Evolutionary conservation across 2,797 vertebrate genomes (phyloP), one percentile per base, ranked within the genome.

Genomic region (Chelmon rostratus): DNA sequence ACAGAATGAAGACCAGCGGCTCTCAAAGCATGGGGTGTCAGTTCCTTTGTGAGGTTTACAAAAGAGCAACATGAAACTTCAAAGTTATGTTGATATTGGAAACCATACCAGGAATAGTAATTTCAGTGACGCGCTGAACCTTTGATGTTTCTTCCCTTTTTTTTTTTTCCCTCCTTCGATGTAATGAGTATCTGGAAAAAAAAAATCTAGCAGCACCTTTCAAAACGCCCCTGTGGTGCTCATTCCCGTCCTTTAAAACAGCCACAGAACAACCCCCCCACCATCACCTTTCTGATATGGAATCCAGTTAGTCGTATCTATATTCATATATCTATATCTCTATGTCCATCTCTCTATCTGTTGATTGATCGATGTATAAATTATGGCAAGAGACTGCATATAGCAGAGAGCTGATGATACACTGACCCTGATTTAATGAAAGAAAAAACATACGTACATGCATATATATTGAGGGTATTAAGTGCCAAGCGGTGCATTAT

Each of bases 31-130:
- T 1, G 28, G 53, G 42, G 79, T 85, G 89, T 86, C 89, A 71
- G 84, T 73, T 88, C 86, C 81, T 88, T 86, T 92, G 91, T 92
- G 89, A 84, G 85, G 61, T 88, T 91, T 90, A 93, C 88, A 90
- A 92, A 93, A 92, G 91, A 91, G 83, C 58, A 92, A 88, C 90
- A 89, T 68, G 63, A 78, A 92, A 94, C 93, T 93, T 95, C 94
- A 95, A 95, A 94, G 94, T 93, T 91, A 90, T 93, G 92, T 92
- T 91, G 87, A 93, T 92, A 90, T 86, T 76, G 74, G 86, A 88
- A 91, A 85, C 86, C 88, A 82, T 59, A 86, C 88, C 38, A 82
- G 77, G 89, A 91, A 92, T 91, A 90, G 91, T 93, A 90, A 88
- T 93, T 89, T 80, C 78, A 59, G 85, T 82, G 88, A 89, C 79